A percentile compares a stretch with the other conserved stretches of the same genome.
phyloP scores from a whole-genome alignment of 37 sponge, comb jelly and placozoan species.

The Beroe ovata region DNA sequence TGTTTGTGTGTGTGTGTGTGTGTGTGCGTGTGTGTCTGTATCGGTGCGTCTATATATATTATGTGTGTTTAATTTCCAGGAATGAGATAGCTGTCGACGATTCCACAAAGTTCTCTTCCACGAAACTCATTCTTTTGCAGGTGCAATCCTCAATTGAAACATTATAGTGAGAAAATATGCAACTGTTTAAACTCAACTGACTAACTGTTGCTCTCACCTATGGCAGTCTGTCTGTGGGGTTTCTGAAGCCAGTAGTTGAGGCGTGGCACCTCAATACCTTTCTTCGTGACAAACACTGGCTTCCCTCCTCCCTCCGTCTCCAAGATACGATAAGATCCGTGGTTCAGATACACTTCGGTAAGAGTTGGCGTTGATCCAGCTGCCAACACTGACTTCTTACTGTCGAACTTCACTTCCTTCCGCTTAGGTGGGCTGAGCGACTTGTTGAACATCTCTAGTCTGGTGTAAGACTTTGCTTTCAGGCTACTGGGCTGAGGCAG shows the following conservation, averaged over 20 bases:
- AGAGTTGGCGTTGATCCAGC: neutral
- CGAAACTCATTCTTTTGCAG: no score
- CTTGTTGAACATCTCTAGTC: neutral
- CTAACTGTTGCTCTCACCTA: neutral
- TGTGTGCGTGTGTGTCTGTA: no score
- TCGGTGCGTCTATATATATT: no score
- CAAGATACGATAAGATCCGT: neutral
- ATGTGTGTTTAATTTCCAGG: no score
- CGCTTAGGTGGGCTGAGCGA: neutral
- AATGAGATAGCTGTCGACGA: no score
- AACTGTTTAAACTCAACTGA: no score
- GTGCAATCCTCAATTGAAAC: no score
- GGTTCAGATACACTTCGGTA: slow-evolving; percentile 15
- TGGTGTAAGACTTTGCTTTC: slow-evolving; percentile 28
- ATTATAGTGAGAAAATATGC: no score
- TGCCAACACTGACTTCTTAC: neutral
- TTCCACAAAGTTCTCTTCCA: no score
- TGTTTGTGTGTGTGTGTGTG: no score
- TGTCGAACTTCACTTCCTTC: neutral
- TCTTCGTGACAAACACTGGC: neutral
- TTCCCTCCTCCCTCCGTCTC: neutral
- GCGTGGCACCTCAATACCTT: neutral
- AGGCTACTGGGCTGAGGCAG: neutral
- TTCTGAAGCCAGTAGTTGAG: slow-evolving; percentile 58
- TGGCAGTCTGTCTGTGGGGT: neutral